phyloP scores from a whole-genome alignment of 2,888 invertebrate species.

The Sericinus montela region DNA sequence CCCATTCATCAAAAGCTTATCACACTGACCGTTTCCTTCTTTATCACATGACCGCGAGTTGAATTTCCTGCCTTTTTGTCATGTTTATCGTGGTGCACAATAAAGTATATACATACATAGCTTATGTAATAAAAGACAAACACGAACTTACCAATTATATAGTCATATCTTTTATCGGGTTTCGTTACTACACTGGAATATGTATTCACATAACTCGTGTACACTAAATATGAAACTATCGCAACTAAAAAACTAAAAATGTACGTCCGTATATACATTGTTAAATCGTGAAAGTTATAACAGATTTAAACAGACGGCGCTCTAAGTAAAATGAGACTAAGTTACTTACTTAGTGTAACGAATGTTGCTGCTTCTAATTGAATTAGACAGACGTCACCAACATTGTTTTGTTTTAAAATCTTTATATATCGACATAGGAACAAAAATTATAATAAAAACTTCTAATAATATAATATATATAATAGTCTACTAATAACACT shows the following conservation, averaged over 20 bases:
- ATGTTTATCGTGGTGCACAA: too few relatives aligned
- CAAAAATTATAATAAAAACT: too few relatives aligned
- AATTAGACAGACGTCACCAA: constrained; percentile 54
- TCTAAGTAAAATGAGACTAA: constrained; percentile 6
- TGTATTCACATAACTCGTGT: constrained; percentile 49
- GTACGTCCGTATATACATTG: constrained; percentile 52
- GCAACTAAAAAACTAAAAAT: constrained; percentile 48
- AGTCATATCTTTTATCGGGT: constrained; percentile 63
- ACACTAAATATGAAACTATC: constrained; percentile 54
- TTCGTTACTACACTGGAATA: constrained; percentile 52
- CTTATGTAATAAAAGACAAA: too few relatives aligned
- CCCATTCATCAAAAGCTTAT: too few relatives aligned
- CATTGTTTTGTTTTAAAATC: constrained; percentile 18
- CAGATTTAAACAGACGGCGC: too few relatives aligned
- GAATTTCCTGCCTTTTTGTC: too few relatives aligned
- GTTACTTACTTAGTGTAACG: constrained; percentile 36
- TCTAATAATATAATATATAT: too few relatives aligned
- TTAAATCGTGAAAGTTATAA: background rate
- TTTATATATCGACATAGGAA: too few relatives aligned
- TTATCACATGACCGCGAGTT: too few relatives aligned
- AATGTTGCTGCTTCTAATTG: constrained; percentile 46
- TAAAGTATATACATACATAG: too few relatives aligned
- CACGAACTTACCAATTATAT: constrained; percentile 70
- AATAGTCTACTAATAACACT: too few relatives aligned
- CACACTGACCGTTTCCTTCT: too few relatives aligned